These are phyloP conservation scores for Amblyteles armatorius DNA, from an alignment of 2,888 invertebrate genomes.

Conservation along the genomic window DNA sequence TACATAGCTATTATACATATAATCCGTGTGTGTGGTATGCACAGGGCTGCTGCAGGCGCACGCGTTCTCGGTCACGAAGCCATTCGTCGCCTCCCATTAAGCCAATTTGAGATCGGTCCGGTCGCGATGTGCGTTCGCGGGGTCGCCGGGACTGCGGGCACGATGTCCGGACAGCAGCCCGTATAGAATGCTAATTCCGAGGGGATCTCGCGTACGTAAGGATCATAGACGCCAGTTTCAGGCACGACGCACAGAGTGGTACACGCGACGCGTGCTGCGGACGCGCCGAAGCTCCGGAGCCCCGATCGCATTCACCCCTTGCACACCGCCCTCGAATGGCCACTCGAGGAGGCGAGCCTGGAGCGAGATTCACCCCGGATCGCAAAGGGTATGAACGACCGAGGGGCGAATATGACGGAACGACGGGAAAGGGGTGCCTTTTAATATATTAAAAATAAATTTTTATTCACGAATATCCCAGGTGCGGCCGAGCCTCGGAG, in stretches of 20 bases:
- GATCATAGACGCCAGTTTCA: constrained; percentile 75
- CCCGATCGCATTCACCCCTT: background rate
- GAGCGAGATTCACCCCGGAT: background rate
- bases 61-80: constrained; percentile 61
- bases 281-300: background rate
- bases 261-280: constrained; percentile 11
- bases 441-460: background rate
- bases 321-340: background rate
- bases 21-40: background rate
- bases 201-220: constrained; percentile 62
- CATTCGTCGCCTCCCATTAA: constrained; percentile 59
- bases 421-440: background rate
- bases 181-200: constrained; percentile 69
- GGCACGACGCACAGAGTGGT: constrained; percentile 53
- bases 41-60: background rate
- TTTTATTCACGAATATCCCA: too few relatives aligned
- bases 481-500: too few relatives aligned
- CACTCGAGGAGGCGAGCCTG: background rate
- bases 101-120: constrained; percentile 61
- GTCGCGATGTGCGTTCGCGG: constrained; percentile 22
- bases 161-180: constrained; percentile 55
- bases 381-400: background rate
- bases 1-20: constrained; percentile 12
- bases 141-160: constrained; percentile 46
- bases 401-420: background rate